Conservation (phyloP, 1,140 invertebrate genomes). For the Eupeodes corollae region DNA sequence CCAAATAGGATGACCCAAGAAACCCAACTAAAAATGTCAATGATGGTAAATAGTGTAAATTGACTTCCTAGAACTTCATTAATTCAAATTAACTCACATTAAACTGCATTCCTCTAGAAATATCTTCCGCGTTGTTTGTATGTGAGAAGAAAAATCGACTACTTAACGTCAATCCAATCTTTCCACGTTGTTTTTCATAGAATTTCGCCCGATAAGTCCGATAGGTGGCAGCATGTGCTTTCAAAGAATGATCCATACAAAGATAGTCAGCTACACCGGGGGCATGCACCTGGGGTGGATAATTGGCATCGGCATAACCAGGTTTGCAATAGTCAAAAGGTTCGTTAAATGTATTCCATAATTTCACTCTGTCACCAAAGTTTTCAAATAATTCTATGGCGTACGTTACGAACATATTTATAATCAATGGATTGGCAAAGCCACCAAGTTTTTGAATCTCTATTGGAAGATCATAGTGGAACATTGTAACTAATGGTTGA, state of each 20-base stretch:
- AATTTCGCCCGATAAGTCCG: slow-evolving; percentile 32
- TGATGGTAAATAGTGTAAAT: slow-evolving; percentile 16
- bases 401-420: slow-evolving; percentile 43
- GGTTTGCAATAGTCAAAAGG: slow-evolving; percentile 33
- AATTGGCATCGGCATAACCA: slow-evolving; percentile 36
- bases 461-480: slow-evolving; percentile 47
- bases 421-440: slow-evolving; percentile 41
- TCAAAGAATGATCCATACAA: slow-evolving; percentile 41
- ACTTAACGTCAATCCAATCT: slow-evolving; percentile 41
- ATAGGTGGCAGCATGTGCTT: slow-evolving; percentile 44
- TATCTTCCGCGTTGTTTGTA: slow-evolving; percentile 30
- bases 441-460: slow-evolving; percentile 46
- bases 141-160: slow-evolving; percentile 40
- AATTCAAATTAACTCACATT: slow-evolving; percentile 19
- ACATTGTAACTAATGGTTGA: slow-evolving; percentile 44
- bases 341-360: slow-evolving; percentile 41
- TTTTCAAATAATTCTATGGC: slow-evolving; percentile 39
- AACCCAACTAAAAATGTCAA: too few species aligned
- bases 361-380: slow-evolving; percentile 36
- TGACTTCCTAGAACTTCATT: background rate
- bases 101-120: slow-evolving; percentile 41
- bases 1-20: slow-evolving; percentile 51
- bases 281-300: slow-evolving; percentile 31
- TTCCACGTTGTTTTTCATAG: slow-evolving; percentile 21
- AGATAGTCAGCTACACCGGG: slow-evolving; percentile 39